Conservation (phyloP, 2,888 invertebrate genomes). For the Troides helena region DNA sequence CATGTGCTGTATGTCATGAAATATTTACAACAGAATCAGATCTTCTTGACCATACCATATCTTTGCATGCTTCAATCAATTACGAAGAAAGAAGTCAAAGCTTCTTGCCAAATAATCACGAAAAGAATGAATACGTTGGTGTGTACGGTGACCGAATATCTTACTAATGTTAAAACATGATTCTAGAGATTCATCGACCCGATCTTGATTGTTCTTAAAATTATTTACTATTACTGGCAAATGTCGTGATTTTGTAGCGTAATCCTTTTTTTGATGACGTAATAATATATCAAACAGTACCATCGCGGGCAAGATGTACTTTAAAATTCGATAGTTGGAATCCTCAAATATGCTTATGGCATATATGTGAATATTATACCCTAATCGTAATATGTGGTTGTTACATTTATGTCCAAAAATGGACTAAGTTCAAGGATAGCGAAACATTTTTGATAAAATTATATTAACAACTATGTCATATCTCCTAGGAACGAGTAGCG, state of each 20-base stretch:
- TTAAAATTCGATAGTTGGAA: background rate
- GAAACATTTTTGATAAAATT: background rate
- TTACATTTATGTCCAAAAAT: background rate
- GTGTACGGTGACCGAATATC: slow-evolving; percentile 26
- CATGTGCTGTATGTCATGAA: slow-evolving; percentile 70
- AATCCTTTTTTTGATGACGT: no score
- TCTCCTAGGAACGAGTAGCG: slow-evolving; percentile 40
- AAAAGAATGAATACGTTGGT: slow-evolving; percentile 33
- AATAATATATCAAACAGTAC: background rate
- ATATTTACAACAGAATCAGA: slow-evolving; percentile 71
- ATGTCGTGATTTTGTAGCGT: no score
- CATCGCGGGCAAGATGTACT: background rate
- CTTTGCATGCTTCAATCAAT: slow-evolving; percentile 57
- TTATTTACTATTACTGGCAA: background rate
- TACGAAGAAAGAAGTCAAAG: slow-evolving; percentile 36
- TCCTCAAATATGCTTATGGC: background rate
- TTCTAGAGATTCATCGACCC: no score
- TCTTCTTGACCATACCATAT: slow-evolving; percentile 69
- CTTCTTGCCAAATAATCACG: slow-evolving; percentile 27
- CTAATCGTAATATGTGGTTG: background rate
- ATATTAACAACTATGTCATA: background rate
- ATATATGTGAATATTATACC: background rate
- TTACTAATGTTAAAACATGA: background rate
- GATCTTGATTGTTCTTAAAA: background rate
- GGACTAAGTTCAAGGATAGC: background rate